Base-by-base conservation (phyloP, 2,113 vertebrate genomes). In the Oreochromis tanganicae region DNA sequence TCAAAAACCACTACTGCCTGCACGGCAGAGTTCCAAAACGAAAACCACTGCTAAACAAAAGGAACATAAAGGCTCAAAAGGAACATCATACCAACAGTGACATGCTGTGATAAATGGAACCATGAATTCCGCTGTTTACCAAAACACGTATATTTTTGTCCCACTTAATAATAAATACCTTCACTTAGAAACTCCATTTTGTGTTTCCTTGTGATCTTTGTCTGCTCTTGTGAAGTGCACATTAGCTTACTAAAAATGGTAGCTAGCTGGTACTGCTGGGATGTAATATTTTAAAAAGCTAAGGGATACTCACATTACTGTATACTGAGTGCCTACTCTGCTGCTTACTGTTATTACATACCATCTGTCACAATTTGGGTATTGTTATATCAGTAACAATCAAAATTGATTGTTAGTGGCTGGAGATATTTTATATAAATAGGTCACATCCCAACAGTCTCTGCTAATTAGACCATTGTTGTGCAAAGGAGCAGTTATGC, bases 381-480 rank as follows among this genome's bases (percentile, higher is more conserved):
- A 29, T 50, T 63, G 34, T 79, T 80, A 92, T 63, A 24, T 56
- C 21, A 29, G 50, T 88, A 89, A 91, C 34, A 66, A 94, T 92
- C 89, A 83, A 82, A 78, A 38, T 11, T 78, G 85, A 94, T 81
- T 85, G 83, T 68, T 81, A 91, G 86, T 34, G 34, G 93, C 92
- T 93, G 92, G 94, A 94, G 92, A 95, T 94, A 91, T 92, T 91
- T 92, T 57, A 89, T 90, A 92, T 90, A 95, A 96, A 95, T 93
- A 82, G 93, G 90, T 93, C 93, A 93, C 84, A 92, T 96, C 93
- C 92, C 91, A 84, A 85, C 86, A 84, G 92, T 91, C 91, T 91
- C 46, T 73, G 24, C 59, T 94, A 95, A 95, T 96, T 94, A 92
- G 84, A 91, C 68, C 36, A 92, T 94, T 95, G 89, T 91, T 94